Base-by-base conservation (phyloP, 1,140 invertebrate genomes). In the Drosophila nikananu region DNA sequence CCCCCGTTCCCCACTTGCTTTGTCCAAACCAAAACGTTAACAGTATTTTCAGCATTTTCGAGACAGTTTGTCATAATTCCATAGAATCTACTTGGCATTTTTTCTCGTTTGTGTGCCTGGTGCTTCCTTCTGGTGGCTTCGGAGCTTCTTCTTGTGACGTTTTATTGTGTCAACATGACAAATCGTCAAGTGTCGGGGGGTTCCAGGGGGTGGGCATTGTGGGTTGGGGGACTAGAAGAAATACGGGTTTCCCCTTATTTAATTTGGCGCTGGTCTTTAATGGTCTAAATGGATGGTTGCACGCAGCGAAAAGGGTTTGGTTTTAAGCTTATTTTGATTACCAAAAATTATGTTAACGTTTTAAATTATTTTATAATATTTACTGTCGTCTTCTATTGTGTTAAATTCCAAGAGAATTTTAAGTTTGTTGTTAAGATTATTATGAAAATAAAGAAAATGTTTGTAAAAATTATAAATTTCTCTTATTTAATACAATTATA, bases 41-140 rank as follows among this genome's bases (percentile, higher is more conserved):
- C 86, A 86, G 86, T 81, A 90, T 90, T 90, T 90, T 82, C 79
- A 86, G 86, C 86, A 90, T 90, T 90, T 90, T 90, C 59, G 79
- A 90, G 86, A 90, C 86, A 90, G 86, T 90, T 90, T 89, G 86
- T 90, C 86, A 90, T 90, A 90, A 90, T 90, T 90, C 83, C 86
- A 90, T 80, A 77, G 86, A 75, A 89, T 89, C 65, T 76, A 68
- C 81, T 79, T 52, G 48, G 48, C 67, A 63, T 55, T 60, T 70
- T 60, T 80, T 65, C 37, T 62, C 68, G 25, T 61, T 51, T 62
- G 41, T 35, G 54, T n/a, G n/a, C n/a, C 52, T 17, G 21, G 21
- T 55, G 59, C 44, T 41, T 60, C 30, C 35, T 57, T 39, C 54
- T 57, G 54, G 15, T 60, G 54, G 54, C 52, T 73, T 73, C 10